Conservation (phyloP, 92 coral and sea anemone genomes). For the Zoanthus sansibaricus region DNA sequence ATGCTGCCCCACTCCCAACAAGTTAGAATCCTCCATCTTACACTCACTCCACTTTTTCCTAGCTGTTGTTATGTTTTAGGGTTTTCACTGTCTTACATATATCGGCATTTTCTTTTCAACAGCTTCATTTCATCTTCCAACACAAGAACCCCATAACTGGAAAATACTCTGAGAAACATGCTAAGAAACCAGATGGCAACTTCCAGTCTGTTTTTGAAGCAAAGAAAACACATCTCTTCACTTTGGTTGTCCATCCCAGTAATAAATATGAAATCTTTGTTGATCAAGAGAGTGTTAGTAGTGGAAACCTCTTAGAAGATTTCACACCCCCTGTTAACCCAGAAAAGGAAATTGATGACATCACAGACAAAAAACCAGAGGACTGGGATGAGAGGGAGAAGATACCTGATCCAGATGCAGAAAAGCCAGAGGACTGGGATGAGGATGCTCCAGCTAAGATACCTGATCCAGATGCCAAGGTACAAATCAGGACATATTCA, state of each 20-base stretch:
- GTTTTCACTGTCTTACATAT: not conserved
- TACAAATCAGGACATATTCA: not conserved
- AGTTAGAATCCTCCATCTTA: too few species aligned
- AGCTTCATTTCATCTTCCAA: conserved; percentile 98
- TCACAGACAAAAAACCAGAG: conserved; percentile 90
- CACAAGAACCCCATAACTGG: conserved; percentile 93
- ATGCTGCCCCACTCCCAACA: too few species aligned
- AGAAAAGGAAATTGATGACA: conserved; percentile 94
- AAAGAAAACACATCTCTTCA: conserved; percentile 94
- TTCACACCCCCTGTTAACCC: conserved; percentile 96
- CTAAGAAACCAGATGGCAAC: conserved; percentile 97
- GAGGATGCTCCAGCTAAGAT: conserved; percentile 98
- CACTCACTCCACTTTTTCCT: not conserved
- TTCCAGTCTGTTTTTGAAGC: conserved; percentile 97
- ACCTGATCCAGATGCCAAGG: conserved; percentile 92
- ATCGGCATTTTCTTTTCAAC: conserved; percentile 2
- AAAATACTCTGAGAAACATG: conserved; percentile 92
- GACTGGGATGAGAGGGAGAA: conserved; percentile 99
- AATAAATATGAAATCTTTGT: conserved; percentile 91
- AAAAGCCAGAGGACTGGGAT: conserved; percentile 99
- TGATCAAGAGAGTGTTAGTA: conserved; percentile 83
- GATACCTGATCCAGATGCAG: conserved; percentile 98
- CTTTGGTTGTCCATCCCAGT: conserved; percentile 86
- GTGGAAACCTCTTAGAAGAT: conserved; percentile 89
- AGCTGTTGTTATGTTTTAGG: not conserved